These are phyloP conservation scores for Gymnodraco acuticeps DNA, from an alignment of 2,797 vertebrate genomes.

Conservation along the genomic window DNA sequence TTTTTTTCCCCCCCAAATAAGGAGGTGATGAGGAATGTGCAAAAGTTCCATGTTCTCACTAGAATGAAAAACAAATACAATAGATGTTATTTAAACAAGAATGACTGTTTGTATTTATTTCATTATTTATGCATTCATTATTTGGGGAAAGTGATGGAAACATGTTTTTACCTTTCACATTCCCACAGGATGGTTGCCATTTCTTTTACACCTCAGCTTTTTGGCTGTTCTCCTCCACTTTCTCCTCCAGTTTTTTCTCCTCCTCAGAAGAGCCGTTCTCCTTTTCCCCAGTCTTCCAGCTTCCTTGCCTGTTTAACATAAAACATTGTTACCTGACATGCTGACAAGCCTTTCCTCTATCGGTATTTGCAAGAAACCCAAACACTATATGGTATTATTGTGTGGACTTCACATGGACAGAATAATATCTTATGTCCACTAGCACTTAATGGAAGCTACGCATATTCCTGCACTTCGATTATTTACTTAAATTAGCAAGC, in stretches of 20 bases:
- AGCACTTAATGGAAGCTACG: background rate
- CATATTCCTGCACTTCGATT: background rate
- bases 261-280: conserved; percentile 95
- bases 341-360: background rate
- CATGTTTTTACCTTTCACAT: conserved; percentile 71
- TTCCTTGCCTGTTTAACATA: conserved; percentile 82
- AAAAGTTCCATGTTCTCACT: conserved; percentile 80
- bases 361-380: background rate
- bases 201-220: conserved; percentile 94
- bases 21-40: conserved; percentile 79
- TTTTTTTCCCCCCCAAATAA: conserved; percentile 45
- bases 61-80: conserved; percentile 40
- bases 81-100: conserved; percentile 29
- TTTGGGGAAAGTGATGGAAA: background rate
- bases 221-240: conserved; percentile 94
- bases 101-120: background rate
- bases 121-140: no score
- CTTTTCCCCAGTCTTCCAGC: conserved; percentile 91
- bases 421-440: background rate
- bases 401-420: background rate
- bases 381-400: no score
- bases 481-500: background rate
- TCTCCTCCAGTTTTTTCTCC: conserved; percentile 98
- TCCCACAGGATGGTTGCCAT: conserved; percentile 58
- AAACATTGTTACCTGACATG: conserved; percentile 45